phyloP scores from a whole-genome alignment of 2,888 invertebrate species.

The Drosophila koepferae region DNA sequence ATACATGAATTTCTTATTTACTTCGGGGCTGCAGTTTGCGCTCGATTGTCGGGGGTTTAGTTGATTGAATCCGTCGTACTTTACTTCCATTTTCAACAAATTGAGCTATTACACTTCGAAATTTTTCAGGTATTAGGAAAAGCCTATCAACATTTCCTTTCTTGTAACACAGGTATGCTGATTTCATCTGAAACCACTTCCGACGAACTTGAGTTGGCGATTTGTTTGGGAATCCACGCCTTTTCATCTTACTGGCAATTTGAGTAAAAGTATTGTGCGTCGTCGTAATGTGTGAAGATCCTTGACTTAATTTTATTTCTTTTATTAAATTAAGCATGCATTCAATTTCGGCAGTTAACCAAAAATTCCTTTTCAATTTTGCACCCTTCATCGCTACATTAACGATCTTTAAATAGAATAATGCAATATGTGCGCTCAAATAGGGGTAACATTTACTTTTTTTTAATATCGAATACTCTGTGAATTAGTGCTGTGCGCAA shows the following conservation, averaged over 20 bases:
- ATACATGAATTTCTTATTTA: slow-evolving; percentile 2
- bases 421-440: too few relatives aligned
- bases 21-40: slow-evolving; percentile 30
- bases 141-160: slow-evolving; percentile 81
- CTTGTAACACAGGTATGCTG: slow-evolving; percentile 80
- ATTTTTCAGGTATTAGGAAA: slow-evolving; percentile 78
- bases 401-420: too few relatives aligned
- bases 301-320: slow-evolving; percentile 71
- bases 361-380: slow-evolving; percentile 80
- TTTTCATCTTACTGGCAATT: slow-evolving; percentile 80
- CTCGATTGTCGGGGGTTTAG: slow-evolving; percentile 7
- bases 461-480: too few relatives aligned
- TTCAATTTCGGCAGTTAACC: slow-evolving; percentile 79
- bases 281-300: slow-evolving; percentile 67
- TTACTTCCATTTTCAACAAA: slow-evolving; percentile 79
- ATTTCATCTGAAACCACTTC: slow-evolving; percentile 83
- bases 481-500: too few relatives aligned
- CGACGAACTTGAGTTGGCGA: slow-evolving; percentile 79
- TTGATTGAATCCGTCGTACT: slow-evolving; percentile 28
- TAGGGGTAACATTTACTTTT: too few relatives aligned
- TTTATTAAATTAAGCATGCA: slow-evolving; percentile 80
- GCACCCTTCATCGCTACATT: slow-evolving; percentile 65
- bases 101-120: slow-evolving; percentile 75
- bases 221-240: slow-evolving; percentile 78
- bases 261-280: slow-evolving; percentile 79